phyloP scores from a whole-genome alignment of 1,140 invertebrate genomes.

The Megalonaias nervosa region DNA sequence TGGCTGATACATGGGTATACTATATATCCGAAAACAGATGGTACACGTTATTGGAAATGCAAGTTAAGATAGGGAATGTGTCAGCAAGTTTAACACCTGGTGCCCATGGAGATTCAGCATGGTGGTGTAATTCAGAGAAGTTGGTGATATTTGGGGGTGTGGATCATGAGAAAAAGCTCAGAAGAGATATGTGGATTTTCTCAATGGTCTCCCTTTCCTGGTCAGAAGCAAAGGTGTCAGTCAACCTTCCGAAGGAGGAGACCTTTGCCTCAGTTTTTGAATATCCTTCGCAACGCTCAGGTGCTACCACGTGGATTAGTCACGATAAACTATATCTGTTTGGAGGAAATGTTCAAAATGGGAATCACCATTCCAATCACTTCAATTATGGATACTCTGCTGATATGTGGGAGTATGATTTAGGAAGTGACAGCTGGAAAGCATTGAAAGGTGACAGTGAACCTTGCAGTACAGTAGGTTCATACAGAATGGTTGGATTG shows the following conservation, averaged over 20 bases:
- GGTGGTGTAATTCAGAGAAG: slow-evolving; percentile 40
- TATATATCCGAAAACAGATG: slow-evolving; percentile 33
- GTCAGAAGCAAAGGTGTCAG: slow-evolving; percentile 29
- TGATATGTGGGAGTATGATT: slow-evolving; percentile 47
- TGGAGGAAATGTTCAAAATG: slow-evolving; percentile 46
- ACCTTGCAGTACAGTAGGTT: slow-evolving; percentile 8
- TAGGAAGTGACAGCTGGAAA: slow-evolving; percentile 33
- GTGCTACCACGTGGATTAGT: slow-evolving; percentile 44
- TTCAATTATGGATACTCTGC: slow-evolving; percentile 40
- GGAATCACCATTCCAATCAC: slow-evolving; percentile 29
- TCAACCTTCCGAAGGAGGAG: slow-evolving; percentile 17
- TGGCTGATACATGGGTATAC: slow-evolving; percentile 51
- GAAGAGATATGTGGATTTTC: slow-evolving; percentile 49
- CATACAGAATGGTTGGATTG: slow-evolving; percentile 19
- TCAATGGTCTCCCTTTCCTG: slow-evolving; percentile 39
- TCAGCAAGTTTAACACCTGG: slow-evolving; percentile 8
- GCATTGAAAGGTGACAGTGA: slow-evolving; percentile 22
- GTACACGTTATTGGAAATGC: slow-evolving; percentile 26
- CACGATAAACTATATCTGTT: slow-evolving; percentile 43
- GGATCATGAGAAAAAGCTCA: slow-evolving; percentile 32
- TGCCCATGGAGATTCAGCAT: slow-evolving; percentile 36
- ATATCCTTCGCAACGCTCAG: slow-evolving; percentile 47
- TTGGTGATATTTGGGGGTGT: slow-evolving; percentile 52
- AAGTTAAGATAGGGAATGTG: slow-evolving; percentile 2
- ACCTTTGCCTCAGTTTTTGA: slow-evolving; percentile 19